phyloP scores from a whole-genome alignment of 2,113 vertebrate species.

The Oryzias celebensis region DNA sequence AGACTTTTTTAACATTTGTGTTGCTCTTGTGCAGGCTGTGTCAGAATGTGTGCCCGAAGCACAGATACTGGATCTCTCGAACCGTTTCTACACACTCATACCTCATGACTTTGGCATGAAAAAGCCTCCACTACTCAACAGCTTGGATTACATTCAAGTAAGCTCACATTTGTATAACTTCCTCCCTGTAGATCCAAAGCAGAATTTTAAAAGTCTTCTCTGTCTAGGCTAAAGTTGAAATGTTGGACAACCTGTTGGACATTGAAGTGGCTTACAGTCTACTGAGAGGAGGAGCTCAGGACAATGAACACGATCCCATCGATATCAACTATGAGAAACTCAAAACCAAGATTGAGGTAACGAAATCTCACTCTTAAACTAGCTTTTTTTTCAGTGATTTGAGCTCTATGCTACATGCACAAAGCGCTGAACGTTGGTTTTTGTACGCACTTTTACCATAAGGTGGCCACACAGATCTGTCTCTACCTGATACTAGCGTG shows the following conservation, averaged over 20 bases:
- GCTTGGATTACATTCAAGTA: slow-evolving; percentile 92
- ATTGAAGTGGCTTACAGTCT: slow-evolving; percentile 98
- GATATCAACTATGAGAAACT: slow-evolving; percentile 98
- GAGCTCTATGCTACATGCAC: too few species aligned
- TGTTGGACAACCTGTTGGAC: slow-evolving; percentile 97
- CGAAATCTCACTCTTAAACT: not conserved
- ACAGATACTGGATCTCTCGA: slow-evolving; percentile 93
- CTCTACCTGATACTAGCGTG: too few species aligned
- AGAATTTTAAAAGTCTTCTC: not conserved
- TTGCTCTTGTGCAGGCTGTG: slow-evolving; percentile 78
- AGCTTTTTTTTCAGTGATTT: too few species aligned
- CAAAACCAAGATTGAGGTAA: slow-evolving; percentile 91
- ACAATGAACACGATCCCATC: slow-evolving; percentile 91
- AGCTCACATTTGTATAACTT: not conserved
- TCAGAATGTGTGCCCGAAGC: slow-evolving; percentile 83
- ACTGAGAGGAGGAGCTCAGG: slow-evolving; percentile 90
- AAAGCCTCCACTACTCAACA: slow-evolving; percentile 92
- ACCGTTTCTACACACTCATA: slow-evolving; percentile 97
- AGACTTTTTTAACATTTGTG: not conserved
- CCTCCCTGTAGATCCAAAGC: not conserved
- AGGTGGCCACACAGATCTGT: too few species aligned
- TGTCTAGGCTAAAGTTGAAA: slow-evolving; percentile 92
- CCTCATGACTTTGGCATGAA: slow-evolving; percentile 99
- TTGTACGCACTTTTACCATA: too few species aligned
- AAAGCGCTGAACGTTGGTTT: too few species aligned